phyloP scores from a whole-genome alignment of 2,888 invertebrate species.

The Muschampia plurimacula region DNA sequence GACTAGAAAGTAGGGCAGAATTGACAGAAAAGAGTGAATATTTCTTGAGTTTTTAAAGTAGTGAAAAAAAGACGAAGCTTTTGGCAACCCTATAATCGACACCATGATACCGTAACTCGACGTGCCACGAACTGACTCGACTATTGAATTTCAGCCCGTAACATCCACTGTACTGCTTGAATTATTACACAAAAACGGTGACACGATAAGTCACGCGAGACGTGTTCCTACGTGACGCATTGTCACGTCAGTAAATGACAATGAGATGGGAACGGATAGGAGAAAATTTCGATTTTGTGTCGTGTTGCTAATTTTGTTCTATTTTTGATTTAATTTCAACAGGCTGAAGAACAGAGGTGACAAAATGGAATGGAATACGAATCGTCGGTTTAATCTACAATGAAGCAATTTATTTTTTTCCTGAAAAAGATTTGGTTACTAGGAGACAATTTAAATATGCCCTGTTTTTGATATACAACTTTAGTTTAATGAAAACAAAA shows the following conservation, averaged over 20 bases:
- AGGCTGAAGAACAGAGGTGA: too few species aligned
- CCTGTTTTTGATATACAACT: too few species aligned
- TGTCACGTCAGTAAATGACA: not conserved
- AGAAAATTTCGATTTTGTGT: not conserved
- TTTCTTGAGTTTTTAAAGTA: too few species aligned
- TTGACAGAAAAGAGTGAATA: not conserved
- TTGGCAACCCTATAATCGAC: not conserved
- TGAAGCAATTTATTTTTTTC: too few species aligned
- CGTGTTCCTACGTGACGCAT: conserved; percentile 5
- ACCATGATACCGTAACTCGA: not conserved
- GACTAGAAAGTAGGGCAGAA: not conserved
- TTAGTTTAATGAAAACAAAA: too few species aligned
- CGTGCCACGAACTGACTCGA: not conserved
- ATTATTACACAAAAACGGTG: conserved; percentile 5
- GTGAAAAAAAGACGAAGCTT: not conserved
- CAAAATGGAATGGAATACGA: too few species aligned
- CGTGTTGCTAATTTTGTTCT: too few species aligned
- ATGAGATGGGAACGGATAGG: not conserved
- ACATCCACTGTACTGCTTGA: conserved; percentile 1
- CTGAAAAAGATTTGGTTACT: too few species aligned
- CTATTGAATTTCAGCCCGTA: conserved; percentile 10
- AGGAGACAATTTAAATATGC: too few species aligned
- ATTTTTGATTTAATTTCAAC: too few species aligned
- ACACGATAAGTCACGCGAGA: conserved; percentile 11
- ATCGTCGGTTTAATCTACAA: too few species aligned